Base-by-base conservation (phyloP, 2,888 invertebrate genomes). In the Notodonta ziczac region DNA sequence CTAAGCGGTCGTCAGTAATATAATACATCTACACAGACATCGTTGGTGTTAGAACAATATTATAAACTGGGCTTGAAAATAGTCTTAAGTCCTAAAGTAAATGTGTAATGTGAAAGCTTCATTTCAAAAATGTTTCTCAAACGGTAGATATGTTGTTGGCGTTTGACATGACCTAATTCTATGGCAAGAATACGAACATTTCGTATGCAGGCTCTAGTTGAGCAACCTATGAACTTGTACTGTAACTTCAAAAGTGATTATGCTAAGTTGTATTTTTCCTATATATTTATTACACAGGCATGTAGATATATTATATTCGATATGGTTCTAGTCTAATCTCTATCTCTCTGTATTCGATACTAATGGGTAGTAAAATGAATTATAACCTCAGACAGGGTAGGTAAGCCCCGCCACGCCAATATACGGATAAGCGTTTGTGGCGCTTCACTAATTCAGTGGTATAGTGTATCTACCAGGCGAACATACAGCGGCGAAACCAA, bases 401-500 rank as follows among this genome's bases (percentile, higher is more conserved):
- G 46, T 46, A 46, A 46, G 46, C 46, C 46, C 13, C 46, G 1
- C 10, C 10, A 10, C 48, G n/a, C 16, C 16, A 64, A 65, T 63
- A 63, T 67, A 63, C 51, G 61, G 65, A 62, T 52, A 52, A 76
- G 76, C 70, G 72, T 73, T 74, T 79, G 77, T 67, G 79, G 78
- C 77, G 81, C 81, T 86, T 84, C 83, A 84, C 85, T 86, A 86
- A 89, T 88, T 85, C 84, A 79, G 78, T 79, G 75, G 61, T 66
- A 81, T 80, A 83, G 82, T 81, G 77, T 83, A 84, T 86, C 88
- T 81, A 86, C 88, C 88, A 82, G 81, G 76, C 81, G 85, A 86
- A 88, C 86, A 84, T 83, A 85, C 84, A 81, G 81, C 80, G 76
- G 77, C 80, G 81, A 87, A 91, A 87, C 88, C 90, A 91, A 93